Evolutionary conservation across 2,888 invertebrate genomes (phyloP).

Genomic region (Limenitis camilla): DNA sequence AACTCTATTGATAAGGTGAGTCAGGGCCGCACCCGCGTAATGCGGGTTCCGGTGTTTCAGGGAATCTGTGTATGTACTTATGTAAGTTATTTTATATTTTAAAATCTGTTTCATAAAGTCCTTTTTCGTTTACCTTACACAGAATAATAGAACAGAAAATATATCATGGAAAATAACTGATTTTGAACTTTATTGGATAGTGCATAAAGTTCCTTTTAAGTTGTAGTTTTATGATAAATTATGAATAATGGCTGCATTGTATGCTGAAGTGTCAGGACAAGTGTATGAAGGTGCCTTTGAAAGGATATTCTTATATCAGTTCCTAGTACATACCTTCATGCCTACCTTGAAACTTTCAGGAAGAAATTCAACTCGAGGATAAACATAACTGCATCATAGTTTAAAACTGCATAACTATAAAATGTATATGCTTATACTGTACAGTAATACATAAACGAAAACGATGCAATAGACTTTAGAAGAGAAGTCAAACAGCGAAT

Average conservation of each 20-base stretch:
- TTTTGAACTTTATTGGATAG: neutral
- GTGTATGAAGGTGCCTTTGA: conserved; percentile 5
- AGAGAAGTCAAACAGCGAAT: no score
- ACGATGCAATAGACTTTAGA: no score
- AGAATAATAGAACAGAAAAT: conserved; percentile 2
- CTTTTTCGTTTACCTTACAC: neutral
- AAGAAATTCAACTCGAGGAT: no score
- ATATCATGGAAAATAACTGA: neutral
- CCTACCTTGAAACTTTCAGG: no score
- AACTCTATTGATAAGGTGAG: conserved; percentile 38
- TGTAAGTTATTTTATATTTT: conserved; percentile 5
- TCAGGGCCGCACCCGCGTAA: conserved; percentile 49
- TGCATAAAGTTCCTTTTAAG: neutral
- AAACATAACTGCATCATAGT: no score
- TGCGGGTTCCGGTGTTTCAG: conserved; percentile 56
- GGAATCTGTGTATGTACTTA: conserved; percentile 23
- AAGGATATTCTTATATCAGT: conserved; percentile 2
- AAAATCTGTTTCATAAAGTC: neutral
- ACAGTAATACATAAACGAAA: no score
- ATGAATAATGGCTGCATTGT: conserved; percentile 13
- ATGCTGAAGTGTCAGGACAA: conserved; percentile 8
- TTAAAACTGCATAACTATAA: no score
- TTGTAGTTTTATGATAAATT: neutral
- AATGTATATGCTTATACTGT: no score
- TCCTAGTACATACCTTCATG: neutral